Conservation (phyloP, 2,888 invertebrate species). For the Ommatoiulus sabulosus region DNA sequence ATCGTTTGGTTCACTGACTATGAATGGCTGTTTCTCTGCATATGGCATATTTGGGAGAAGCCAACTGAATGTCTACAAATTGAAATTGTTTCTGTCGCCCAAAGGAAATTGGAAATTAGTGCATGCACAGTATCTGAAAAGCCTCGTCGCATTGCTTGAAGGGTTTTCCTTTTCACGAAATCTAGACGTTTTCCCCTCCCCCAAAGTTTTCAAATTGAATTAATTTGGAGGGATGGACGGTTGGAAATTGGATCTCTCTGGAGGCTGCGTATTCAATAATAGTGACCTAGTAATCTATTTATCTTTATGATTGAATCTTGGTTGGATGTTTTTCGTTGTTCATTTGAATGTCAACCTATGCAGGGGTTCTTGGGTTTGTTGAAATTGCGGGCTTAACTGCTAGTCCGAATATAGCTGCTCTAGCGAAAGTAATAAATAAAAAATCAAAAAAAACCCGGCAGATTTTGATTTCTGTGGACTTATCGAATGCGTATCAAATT, state of each 20-base stretch:
- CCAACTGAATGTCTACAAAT: not conserved
- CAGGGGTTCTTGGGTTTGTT: not conserved
- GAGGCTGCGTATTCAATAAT: not conserved
- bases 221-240: slow-evolving; percentile 11
- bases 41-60: not conserved
- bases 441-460: no score
- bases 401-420: no score
- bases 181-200: not conserved
- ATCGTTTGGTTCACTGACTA: not conserved
- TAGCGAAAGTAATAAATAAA: no score
- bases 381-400: not conserved
- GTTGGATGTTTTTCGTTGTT: not conserved
- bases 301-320: not conserved
- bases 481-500: no score
- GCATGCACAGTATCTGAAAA: not conserved
- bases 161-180: not conserved
- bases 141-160: no score
- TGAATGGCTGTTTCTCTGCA: no score
- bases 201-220: not conserved
- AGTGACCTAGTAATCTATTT: not conserved
- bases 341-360: not conserved
- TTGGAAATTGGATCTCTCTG: slow-evolving; percentile 19
- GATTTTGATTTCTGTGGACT: no score
- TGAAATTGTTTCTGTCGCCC: not conserved
- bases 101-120: not conserved